phyloP scores from a whole-genome alignment of 2,888 invertebrate genomes.

The Pseudococcus jackbeardsleyi region DNA sequence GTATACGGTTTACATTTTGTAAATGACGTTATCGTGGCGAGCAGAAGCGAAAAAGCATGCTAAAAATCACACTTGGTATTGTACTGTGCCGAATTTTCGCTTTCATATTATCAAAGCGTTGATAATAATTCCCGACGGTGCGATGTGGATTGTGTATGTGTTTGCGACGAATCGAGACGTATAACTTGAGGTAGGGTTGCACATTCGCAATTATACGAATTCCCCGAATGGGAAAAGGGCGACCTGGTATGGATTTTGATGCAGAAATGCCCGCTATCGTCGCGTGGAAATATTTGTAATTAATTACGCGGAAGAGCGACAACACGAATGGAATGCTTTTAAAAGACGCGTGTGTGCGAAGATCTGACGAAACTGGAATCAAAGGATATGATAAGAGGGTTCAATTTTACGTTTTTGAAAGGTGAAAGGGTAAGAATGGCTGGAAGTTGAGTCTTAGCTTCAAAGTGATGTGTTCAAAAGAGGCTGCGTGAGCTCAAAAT shows the following conservation, averaged over 20 bases:
- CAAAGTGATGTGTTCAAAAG: too few species aligned
- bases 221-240: background rate
- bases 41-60: background rate
- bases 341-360: background rate
- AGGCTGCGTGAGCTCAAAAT: too few species aligned
- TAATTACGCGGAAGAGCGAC: constrained; percentile 19
- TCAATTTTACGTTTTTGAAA: background rate
- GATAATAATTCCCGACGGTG: constrained; percentile 27
- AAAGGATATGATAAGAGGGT: background rate
- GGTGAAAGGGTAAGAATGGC: too few species aligned
- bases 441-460: too few species aligned
- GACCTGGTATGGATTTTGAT: background rate
- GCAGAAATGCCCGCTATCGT: background rate
- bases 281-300: constrained; percentile 10
- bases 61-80: constrained; percentile 26
- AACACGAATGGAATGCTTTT: constrained; percentile 2
- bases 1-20: constrained; percentile 20
- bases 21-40: background rate
- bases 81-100: constrained; percentile 36
- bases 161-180: background rate
- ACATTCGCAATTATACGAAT: constrained; percentile 24
- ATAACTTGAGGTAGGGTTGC: constrained; percentile 11
- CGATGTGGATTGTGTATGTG: background rate
- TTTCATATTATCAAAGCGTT: constrained; percentile 39
- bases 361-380: background rate